These are phyloP conservation scores for Syrista parreyssii DNA, from an alignment of 2,888 invertebrate species.

Conservation along the genomic window DNA sequence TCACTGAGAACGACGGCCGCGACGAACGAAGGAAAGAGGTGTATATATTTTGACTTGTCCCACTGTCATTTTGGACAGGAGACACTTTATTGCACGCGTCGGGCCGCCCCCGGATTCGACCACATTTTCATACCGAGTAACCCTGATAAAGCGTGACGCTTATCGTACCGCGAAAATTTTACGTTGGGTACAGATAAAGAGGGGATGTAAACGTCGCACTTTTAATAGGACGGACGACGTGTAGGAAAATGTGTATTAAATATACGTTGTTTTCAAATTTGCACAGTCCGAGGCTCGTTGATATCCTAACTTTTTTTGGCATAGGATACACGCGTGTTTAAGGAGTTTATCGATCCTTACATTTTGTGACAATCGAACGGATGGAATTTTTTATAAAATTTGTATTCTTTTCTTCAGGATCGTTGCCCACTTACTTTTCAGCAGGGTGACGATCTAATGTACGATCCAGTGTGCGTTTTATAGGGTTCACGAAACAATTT, in stretches of 20 bases:
- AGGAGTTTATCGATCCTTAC: background rate
- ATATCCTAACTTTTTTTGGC: background rate
- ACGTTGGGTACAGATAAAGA: background rate
- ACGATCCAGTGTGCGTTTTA: slow-evolving; percentile 27
- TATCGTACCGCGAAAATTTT: slow-evolving; percentile 20
- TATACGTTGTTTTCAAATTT: background rate
- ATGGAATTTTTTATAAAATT: background rate
- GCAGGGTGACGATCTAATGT: background rate
- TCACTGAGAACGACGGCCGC: slow-evolving; percentile 43
- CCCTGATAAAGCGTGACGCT: slow-evolving; percentile 43
- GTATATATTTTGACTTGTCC: slow-evolving; percentile 45
- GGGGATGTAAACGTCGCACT: background rate
- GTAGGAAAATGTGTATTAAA: background rate
- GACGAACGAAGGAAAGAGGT: slow-evolving; percentile 32
- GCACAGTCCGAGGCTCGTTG: background rate
- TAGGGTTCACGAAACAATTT: slow-evolving; percentile 49
- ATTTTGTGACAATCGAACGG: background rate
- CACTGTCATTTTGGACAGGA: slow-evolving; percentile 44
- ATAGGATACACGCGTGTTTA: background rate
- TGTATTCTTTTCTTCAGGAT: background rate
- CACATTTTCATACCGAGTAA: slow-evolving; percentile 44
- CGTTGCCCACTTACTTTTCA: background rate
- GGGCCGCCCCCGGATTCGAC: slow-evolving; percentile 31
- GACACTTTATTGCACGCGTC: slow-evolving; percentile 46
- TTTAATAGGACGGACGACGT: background rate